Conservation (phyloP, 2,113 vertebrate species). For the Eublepharis macularius region DNA sequence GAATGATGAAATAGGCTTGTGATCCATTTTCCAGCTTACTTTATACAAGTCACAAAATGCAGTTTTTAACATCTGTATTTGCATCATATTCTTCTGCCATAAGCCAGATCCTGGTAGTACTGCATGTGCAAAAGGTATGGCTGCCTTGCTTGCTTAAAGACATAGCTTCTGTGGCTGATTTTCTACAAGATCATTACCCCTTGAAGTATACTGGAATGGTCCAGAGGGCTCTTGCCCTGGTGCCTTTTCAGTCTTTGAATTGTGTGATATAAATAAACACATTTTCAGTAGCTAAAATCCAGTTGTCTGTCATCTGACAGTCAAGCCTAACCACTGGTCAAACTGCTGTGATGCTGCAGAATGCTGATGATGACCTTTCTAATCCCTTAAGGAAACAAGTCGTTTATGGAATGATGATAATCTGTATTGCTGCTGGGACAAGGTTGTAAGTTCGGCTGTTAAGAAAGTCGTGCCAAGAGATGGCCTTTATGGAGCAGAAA, state of each 20-base stretch:
- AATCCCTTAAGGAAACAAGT: not conserved
- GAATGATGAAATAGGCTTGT: not conserved
- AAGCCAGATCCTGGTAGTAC: not conserved
- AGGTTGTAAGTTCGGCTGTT: not conserved
- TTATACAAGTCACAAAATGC: not conserved
- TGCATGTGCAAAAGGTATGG: not conserved
- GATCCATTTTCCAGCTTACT: not conserved
- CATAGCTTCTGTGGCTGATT: not conserved
- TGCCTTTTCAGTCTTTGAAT: not conserved
- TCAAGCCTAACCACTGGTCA: not conserved
- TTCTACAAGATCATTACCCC: not conserved
- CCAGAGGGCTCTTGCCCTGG: too few species aligned
- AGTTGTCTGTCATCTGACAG: not conserved
- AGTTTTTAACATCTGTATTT: not conserved
- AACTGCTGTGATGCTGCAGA: not conserved
- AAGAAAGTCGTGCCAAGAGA: not conserved
- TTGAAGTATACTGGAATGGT: too few species aligned
- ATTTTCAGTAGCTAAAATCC: not conserved
- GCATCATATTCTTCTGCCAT: not conserved
- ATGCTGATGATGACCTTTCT: not conserved
- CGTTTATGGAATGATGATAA: not conserved
- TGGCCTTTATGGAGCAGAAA: too few species aligned
- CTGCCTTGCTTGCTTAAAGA: not conserved
- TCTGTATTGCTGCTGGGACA: not conserved
- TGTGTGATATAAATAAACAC: not conserved